Percentiles rank a stretch among this genome's conserved stretches.
These are phyloP conservation scores for Ophion slaviceki DNA, from an alignment of 2,888 invertebrate genomes.

Conservation along the genomic window DNA sequence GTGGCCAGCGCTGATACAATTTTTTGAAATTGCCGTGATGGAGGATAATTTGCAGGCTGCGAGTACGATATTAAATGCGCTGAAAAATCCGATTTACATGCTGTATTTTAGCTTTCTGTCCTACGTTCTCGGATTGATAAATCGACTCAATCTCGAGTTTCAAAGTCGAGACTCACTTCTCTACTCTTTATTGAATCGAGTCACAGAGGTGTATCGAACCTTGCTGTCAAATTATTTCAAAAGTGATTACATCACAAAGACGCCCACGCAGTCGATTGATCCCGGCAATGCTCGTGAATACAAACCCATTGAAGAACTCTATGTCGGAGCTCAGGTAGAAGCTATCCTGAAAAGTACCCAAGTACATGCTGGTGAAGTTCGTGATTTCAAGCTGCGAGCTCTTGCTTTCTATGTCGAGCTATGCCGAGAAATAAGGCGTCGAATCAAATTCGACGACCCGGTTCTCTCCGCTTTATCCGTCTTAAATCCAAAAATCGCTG, in stretches of 20 bases:
- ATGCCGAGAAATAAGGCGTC: slow-evolving; percentile 5
- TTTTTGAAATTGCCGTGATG: slow-evolving; percentile 6
- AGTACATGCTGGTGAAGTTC: background rate
- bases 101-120: slow-evolving; percentile 19
- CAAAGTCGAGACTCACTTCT: background rate
- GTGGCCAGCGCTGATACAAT: slow-evolving; percentile 23
- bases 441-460: slow-evolving; percentile 17
- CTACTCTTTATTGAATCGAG: slow-evolving; percentile 14
- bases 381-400: background rate
- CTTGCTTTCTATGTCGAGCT: slow-evolving; percentile 18
- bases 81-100: slow-evolving; percentile 25
- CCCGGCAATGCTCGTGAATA: slow-evolving; percentile 9
- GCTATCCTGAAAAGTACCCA: background rate
- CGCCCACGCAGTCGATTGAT: slow-evolving; percentile 21
- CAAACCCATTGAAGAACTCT: slow-evolving; percentile 15
- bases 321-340: slow-evolving; percentile 2
- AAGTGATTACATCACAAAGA: background rate
- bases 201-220: background rate
- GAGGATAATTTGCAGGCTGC: slow-evolving; percentile 30
- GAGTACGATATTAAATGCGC: slow-evolving; percentile 3
- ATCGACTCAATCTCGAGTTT: slow-evolving; percentile 11
- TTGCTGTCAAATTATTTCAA: slow-evolving; percentile 12
- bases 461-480: background rate
- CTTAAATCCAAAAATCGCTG: slow-evolving; percentile 8
- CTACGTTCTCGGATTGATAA: slow-evolving; percentile 8